A percentile compares a stretch with the other conserved stretches of the same genome.
Evolutionary conservation across 2,888 invertebrate species (phyloP).

Genomic region (Synergus laeviventris): DNA sequence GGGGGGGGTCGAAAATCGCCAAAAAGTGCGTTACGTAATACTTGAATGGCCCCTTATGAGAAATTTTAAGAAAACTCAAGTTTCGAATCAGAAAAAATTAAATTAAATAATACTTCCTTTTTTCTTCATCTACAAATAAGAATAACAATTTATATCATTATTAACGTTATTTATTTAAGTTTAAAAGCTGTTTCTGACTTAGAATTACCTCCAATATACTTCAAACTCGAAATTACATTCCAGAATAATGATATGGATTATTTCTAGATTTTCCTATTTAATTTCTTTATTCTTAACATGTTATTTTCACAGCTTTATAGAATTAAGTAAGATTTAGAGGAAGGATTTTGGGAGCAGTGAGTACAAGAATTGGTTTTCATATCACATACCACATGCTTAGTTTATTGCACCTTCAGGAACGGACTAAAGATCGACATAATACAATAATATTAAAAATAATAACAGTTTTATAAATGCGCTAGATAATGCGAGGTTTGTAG

Average conservation of each 20-base stretch:
- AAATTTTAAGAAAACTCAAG: no score
- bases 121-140: no score
- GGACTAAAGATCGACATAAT: not conserved
- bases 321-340: not conserved
- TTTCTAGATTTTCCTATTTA: not conserved
- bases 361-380: not conserved
- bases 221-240: not conserved
- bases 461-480: conserved; percentile 5
- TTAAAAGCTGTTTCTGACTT: not conserved
- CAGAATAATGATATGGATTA: not conserved
- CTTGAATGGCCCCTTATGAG: no score
- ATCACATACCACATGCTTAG: not conserved
- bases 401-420: not conserved
- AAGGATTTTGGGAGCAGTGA: not conserved
- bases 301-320: not conserved
- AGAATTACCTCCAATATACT: not conserved
- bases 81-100: no score
- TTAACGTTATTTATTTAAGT: not conserved
- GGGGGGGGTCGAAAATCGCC: no score
- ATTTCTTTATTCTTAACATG: not conserved
- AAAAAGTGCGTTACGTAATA: no score
- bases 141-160: no score
- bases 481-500: not conserved
- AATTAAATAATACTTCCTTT: no score
- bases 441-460: not conserved